Conservation (phyloP, 2,113 vertebrate genomes). For the Dasyurus viverrinus region DNA sequence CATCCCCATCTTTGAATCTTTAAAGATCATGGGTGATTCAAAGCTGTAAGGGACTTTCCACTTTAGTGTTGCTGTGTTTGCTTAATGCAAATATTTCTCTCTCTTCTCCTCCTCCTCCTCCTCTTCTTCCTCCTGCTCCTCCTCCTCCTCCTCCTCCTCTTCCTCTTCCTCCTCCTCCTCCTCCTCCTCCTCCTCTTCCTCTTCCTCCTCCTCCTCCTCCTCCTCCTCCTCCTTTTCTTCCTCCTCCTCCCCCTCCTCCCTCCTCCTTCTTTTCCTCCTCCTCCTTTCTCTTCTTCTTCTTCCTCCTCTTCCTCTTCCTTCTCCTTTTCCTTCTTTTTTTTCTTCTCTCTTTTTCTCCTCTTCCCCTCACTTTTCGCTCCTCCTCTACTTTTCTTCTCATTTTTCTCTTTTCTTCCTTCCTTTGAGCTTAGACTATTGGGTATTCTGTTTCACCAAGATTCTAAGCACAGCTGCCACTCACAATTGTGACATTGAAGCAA, state of each 20-base stretch:
- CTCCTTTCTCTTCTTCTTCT: not conserved
- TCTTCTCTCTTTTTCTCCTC: too few relatives aligned
- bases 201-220: fast-evolving
- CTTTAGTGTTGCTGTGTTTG: not conserved
- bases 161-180: too few relatives aligned
- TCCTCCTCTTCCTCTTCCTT: too few relatives aligned
- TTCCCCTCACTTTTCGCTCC: too few relatives aligned
- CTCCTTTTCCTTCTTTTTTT: too few relatives aligned
- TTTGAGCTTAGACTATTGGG: not conserved
- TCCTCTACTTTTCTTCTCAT: not conserved
- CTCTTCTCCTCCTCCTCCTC: too few relatives aligned
- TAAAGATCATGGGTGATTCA: not conserved
- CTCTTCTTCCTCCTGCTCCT: too few relatives aligned
- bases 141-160: not conserved
- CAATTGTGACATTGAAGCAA: not conserved
- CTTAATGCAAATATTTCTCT: not conserved
- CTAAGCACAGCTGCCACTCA: not conserved
- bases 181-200: too few relatives aligned
- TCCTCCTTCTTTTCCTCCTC: too few relatives aligned
- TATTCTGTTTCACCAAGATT: not conserved
- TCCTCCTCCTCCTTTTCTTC: not conserved
- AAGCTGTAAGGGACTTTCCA: not conserved
- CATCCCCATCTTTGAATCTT: not conserved
- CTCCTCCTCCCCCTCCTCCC: too few relatives aligned
- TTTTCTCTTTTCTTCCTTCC: not conserved